A percentile compares a stretch with the other conserved stretches of the same genome.
phyloP scores from a whole-genome alignment of 2,113 vertebrate genomes.

The Urocolius indicus region DNA sequence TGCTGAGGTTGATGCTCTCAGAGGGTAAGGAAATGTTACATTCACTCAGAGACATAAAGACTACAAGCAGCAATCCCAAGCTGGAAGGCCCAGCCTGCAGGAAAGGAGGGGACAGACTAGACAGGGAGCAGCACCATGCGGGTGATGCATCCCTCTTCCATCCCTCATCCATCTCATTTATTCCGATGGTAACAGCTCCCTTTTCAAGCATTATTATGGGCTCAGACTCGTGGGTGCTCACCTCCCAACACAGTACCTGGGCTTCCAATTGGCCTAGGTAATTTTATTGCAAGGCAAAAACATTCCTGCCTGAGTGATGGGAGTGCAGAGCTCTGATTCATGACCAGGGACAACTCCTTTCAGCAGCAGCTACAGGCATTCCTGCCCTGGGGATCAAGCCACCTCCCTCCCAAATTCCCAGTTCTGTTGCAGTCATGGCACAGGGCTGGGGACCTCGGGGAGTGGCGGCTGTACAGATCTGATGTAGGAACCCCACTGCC shows the following conservation, averaged over 20 bases:
- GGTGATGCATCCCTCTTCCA: neutral
- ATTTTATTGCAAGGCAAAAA: neutral
- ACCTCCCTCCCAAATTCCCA: neutral
- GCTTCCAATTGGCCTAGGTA: neutral
- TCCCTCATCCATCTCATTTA: neutral
- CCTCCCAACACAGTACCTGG: neutral
- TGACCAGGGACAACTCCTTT: neutral
- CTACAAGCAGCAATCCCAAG: neutral
- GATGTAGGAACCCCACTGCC: neutral
- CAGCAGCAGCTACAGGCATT: neutral
- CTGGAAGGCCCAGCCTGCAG: neutral
- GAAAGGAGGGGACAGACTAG: neutral
- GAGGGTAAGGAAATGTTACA: neutral
- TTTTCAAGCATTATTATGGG: neutral
- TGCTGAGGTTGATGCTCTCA: neutral
- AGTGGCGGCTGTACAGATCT: neutral
- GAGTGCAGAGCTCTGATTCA: neutral
- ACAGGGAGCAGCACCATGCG: accelerated
- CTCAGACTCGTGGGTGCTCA: neutral
- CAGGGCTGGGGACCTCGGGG: neutral
- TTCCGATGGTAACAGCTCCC: neutral
- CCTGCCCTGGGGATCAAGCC: neutral
- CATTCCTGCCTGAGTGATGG: accelerated
- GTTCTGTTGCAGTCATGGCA: neutral
- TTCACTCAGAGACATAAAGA: neutral